Evolutionary conservation across 2,797 vertebrate species (phyloP).

Genomic region (Falco berigora): DNA sequence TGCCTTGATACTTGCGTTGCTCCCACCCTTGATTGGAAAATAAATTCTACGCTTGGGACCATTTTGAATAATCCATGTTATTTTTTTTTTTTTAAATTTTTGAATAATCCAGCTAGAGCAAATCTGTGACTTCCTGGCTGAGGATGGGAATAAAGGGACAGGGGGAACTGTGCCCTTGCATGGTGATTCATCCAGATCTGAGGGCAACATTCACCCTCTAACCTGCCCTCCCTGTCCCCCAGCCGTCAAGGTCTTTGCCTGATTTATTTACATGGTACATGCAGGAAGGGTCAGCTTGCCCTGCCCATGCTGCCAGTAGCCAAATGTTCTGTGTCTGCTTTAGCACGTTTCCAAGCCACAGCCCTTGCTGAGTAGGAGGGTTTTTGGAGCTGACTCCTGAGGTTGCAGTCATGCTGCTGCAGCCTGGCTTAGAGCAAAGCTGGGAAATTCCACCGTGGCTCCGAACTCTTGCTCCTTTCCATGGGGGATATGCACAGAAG

Average conservation of each 20-base stretch:
- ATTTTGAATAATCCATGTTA: background rate
- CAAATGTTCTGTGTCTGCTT: background rate
- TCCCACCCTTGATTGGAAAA: background rate
- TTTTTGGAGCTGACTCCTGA: background rate
- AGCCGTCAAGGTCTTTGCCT: background rate
- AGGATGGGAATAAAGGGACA: background rate
- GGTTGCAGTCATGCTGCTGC: background rate
- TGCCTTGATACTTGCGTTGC: background rate
- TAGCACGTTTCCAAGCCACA: background rate
- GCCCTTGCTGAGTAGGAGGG: background rate
- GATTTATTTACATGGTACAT: background rate
- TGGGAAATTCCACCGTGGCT: background rate
- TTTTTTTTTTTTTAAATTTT: too few species aligned
- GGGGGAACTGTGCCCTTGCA: fast-evolving
- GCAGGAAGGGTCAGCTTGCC: background rate
- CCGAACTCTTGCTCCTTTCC: background rate
- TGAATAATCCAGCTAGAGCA: too few species aligned
- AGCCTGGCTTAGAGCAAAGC: background rate
- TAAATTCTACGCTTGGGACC: background rate
- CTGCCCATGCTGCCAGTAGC: background rate
- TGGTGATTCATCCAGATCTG: background rate
- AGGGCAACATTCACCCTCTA: background rate
- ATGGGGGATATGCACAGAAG: background rate
- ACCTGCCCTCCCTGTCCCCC: background rate
- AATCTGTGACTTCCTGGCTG: background rate